phyloP scores from a whole-genome alignment of 2,113 vertebrate species.

The Aegotheles bennettii region DNA sequence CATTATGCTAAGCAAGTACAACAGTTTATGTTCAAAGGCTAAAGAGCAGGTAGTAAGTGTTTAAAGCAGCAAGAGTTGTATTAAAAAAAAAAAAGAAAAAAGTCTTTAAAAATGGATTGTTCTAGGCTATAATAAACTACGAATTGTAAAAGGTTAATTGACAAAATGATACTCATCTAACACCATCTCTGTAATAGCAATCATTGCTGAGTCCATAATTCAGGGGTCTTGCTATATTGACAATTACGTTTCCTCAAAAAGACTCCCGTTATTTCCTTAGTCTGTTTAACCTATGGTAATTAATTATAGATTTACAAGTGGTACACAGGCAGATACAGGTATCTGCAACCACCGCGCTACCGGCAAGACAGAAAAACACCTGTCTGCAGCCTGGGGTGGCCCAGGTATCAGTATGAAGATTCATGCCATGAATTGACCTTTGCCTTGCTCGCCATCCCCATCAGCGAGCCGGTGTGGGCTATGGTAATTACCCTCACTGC shows the following conservation, averaged over 20 bases:
- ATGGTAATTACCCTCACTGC: neutral
- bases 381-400: neutral
- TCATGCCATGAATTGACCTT: neutral
- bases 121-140: conserved; percentile 63
- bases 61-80: conserved; percentile 31
- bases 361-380: neutral
- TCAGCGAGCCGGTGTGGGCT: neutral
- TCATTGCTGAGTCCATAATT: conserved; percentile 46
- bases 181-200: conserved; percentile 18
- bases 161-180: conserved; percentile 72
- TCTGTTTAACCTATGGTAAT: conserved; percentile 23
- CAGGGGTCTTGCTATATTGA: conserved; percentile 53
- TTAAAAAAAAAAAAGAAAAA: neutral
- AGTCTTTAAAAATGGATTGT: conserved; percentile 60
- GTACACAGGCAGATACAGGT: neutral
- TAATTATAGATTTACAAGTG: conserved; percentile 14
- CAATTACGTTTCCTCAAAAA: conserved; percentile 34
- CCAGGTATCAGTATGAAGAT: neutral
- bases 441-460: fast-evolving
- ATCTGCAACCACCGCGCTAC: neutral
- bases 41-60: conserved; percentile 66
- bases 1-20: conserved; percentile 59
- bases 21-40: conserved; percentile 46
- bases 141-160: conserved; percentile 75
- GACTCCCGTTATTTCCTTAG: conserved; percentile 3